These are phyloP conservation scores for Leucophenga montana DNA, from an alignment of 2,888 invertebrate species.

Conservation along the genomic window DNA sequence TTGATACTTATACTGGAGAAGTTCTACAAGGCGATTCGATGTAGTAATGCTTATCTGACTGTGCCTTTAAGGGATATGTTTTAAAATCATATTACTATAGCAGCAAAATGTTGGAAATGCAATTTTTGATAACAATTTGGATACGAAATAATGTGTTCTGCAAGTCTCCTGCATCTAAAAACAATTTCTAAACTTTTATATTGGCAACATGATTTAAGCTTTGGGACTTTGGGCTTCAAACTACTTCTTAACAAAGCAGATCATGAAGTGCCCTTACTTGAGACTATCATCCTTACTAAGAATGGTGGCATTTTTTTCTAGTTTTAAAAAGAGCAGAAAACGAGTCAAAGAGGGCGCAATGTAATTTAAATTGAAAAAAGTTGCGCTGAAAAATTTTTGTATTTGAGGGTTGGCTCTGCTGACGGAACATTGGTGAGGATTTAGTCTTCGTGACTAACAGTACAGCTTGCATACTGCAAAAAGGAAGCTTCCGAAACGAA, in stretches of 20 bases:
- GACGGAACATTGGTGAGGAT: neutral
- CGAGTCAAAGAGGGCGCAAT: neutral
- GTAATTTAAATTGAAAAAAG: constrained; percentile 21
- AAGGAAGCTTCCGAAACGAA: neutral
- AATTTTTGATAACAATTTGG: neutral
- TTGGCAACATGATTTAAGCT: neutral
- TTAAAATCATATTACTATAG: too few species aligned
- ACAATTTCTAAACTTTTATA: neutral
- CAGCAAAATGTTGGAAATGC: too few species aligned
- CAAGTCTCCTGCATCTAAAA: neutral
- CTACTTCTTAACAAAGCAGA: neutral
- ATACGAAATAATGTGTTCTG: too few species aligned
- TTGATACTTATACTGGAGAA: too few species aligned
- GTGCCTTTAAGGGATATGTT: too few species aligned
- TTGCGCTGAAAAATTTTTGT: constrained; percentile 1
- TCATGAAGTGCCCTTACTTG: too few species aligned
- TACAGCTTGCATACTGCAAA: neutral
- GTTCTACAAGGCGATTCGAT: too few species aligned
- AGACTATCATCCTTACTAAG: neutral
- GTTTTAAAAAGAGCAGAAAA: neutral
- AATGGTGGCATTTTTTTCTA: neutral
- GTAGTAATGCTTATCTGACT: too few species aligned
- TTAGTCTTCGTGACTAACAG: neutral
- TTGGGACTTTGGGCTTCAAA: neutral
- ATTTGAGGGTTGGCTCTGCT: constrained; percentile 8